Base-by-base conservation (phyloP, 2,113 vertebrate genomes). In the Aptenodytes forsteri region DNA sequence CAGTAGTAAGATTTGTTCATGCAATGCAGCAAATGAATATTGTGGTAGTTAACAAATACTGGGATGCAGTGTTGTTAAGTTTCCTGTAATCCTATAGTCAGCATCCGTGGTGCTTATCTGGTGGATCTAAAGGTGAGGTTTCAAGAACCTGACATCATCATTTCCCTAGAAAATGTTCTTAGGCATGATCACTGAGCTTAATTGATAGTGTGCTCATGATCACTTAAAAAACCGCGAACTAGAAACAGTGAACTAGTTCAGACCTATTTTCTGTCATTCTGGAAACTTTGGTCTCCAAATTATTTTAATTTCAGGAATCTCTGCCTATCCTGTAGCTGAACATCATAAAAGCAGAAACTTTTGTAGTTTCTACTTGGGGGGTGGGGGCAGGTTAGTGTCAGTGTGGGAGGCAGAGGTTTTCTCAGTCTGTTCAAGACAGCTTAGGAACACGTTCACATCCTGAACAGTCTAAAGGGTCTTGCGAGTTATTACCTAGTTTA, bases 341-440 rank as follows among this genome's bases (percentile, higher is more conserved):
- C 19, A 10, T 22, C 25, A 38, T 46, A 78, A 90, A 75, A 12
- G 9, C 49, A 75, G 91, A 62, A 93, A 16, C 22, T 38, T 29
- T 0, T 11, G 7, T 42, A 0, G 1, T 34, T 58, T 55, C 19
- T 30, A 16, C 1, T 2, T 71, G 20, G 38, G 22, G 8, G 6
- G 9, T 16, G 8, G 44, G 29, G 9, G 12, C 11, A 7, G 40
- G 34, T 29, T 32, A 0, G 3, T 55, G 55, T 16, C 58, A 38
- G 32, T 32, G 54, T 13, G 12, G 23, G 29, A 12, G 55, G 62
- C 49, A 44, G 55, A 47, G 70, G 9, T 71, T 93, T 76, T 64
- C 81, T 90, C 62, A 40, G 52, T 46, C 73, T 38, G 44, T 58
- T 72, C 34, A 84, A 32, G 75, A 19, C 52, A 49, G 16, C 19